These are phyloP conservation scores for Psophia crepitans DNA, from an alignment of 2,113 vertebrate genomes.

Conservation along the genomic window DNA sequence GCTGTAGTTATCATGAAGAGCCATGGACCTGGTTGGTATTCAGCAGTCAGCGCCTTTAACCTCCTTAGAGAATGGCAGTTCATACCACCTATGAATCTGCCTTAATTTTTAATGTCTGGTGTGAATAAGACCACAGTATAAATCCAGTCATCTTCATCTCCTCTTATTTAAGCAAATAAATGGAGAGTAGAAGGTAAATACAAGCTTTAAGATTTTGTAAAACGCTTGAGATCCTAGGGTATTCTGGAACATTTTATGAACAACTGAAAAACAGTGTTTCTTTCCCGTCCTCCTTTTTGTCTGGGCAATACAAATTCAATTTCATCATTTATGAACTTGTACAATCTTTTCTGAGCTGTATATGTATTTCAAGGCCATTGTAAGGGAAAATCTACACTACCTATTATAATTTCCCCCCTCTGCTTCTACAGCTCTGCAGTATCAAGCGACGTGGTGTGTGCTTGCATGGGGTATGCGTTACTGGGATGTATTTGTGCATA, in stretches of 20 bases:
- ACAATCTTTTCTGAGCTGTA: not conserved
- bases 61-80: not conserved
- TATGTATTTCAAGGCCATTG: not conserved
- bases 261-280: not conserved
- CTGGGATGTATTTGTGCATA: slow-evolving; percentile 20
- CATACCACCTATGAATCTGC: not conserved
- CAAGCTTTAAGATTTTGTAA: not conserved
- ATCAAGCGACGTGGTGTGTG: not conserved
- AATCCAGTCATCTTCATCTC: not conserved
- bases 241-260: not conserved
- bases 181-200: not conserved
- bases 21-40: not conserved
- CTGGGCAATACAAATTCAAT: not conserved
- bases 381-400: not conserved
- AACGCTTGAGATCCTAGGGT: not conserved
- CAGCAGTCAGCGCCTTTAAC: not conserved
- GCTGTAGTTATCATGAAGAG: not conserved
- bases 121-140: not conserved
- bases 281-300: not conserved
- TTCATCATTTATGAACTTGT: not conserved
- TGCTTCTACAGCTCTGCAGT: not conserved
- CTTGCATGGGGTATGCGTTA: not conserved
- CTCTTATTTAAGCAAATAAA: not conserved
- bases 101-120: not conserved
- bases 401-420: not conserved